Conservation (phyloP, 92 coral and sea anemone species). For the Anthopleura xanthogrammica region DNA sequence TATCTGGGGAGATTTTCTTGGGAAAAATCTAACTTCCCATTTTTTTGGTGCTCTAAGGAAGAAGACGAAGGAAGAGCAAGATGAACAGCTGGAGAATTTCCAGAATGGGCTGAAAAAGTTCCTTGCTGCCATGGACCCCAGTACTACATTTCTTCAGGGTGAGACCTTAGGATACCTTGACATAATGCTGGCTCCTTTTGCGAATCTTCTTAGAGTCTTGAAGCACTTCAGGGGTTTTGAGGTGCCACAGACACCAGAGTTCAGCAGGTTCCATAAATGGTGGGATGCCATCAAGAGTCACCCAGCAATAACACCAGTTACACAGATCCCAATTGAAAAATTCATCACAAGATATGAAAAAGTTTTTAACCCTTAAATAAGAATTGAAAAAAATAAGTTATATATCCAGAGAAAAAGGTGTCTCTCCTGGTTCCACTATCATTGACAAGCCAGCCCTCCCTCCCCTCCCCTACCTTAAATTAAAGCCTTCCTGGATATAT, state of each 20-base stretch:
- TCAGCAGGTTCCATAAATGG: conserved; percentile 61
- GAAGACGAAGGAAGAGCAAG: conserved; percentile 46
- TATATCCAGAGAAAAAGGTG: background rate
- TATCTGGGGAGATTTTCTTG: conserved; percentile 74
- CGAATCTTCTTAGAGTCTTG: conserved; percentile 34
- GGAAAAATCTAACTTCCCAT: conserved; percentile 51
- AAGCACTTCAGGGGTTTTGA: conserved; percentile 56
- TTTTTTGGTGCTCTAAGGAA: conserved; percentile 35
- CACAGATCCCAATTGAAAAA: conserved; percentile 36
- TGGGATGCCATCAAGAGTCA: conserved; percentile 52
- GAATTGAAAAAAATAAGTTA: background rate
- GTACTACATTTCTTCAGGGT: conserved; percentile 62
- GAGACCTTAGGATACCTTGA: conserved; percentile 68
- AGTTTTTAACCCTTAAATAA: background rate
- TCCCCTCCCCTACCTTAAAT: no score
- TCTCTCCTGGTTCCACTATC: no score
- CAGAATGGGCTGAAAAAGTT: conserved; percentile 44
- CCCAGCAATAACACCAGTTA: conserved; percentile 48
- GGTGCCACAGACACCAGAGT: conserved; percentile 52
- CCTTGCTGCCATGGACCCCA: conserved; percentile 62
- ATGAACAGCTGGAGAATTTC: conserved; percentile 43
- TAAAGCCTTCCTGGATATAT: no score
- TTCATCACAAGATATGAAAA: conserved; percentile 6
- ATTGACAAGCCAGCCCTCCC: no score
- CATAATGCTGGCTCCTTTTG: conserved; percentile 70